These are phyloP conservation scores for Hucho hucho DNA, from an alignment of 2,113 vertebrate species.

Conservation along the genomic window DNA sequence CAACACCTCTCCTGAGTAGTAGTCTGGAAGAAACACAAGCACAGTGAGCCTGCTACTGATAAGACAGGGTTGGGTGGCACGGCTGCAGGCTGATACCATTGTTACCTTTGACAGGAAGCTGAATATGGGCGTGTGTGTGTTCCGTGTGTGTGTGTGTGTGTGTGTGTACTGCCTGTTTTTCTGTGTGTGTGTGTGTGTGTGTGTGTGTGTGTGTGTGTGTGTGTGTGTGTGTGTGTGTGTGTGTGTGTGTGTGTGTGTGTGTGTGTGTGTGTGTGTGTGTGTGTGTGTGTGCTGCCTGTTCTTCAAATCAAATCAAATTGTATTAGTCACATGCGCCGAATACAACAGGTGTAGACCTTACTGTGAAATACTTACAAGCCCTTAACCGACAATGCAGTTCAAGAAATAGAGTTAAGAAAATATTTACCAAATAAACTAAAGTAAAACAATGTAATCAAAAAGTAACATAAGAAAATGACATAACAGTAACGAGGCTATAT, in stretches of 20 bases:
- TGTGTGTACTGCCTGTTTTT: slow-evolving; percentile 16
- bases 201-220: slow-evolving; percentile 13
- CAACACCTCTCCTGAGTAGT: slow-evolving; percentile 52
- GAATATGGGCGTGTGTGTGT: slow-evolving; percentile 34
- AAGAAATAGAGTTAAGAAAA: no score
- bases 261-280: slow-evolving; percentile 25
- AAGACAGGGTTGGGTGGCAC: slow-evolving; percentile 63
- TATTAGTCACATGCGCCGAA: no score
- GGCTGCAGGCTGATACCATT: slow-evolving; percentile 61
- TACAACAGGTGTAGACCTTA: no score
- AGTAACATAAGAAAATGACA: no score
- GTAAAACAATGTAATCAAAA: no score
- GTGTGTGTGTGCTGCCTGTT: no score
- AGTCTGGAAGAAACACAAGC: slow-evolving; percentile 6
- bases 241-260: background rate
- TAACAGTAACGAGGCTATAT: no score
- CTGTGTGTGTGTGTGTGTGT: slow-evolving; percentile 1
- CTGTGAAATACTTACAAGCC: no score
- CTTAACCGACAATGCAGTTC: no score
- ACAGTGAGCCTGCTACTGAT: slow-evolving; percentile 61
- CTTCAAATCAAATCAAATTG: no score
- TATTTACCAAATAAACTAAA: no score
- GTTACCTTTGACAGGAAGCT: slow-evolving; percentile 58
- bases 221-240: no score
- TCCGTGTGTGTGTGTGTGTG: background rate